A percentile compares a stretch with the other conserved stretches of the same genome.
Evolutionary conservation across 2,113 vertebrate genomes (phyloP).

Genomic region (Psilopogon haemacephalus): DNA sequence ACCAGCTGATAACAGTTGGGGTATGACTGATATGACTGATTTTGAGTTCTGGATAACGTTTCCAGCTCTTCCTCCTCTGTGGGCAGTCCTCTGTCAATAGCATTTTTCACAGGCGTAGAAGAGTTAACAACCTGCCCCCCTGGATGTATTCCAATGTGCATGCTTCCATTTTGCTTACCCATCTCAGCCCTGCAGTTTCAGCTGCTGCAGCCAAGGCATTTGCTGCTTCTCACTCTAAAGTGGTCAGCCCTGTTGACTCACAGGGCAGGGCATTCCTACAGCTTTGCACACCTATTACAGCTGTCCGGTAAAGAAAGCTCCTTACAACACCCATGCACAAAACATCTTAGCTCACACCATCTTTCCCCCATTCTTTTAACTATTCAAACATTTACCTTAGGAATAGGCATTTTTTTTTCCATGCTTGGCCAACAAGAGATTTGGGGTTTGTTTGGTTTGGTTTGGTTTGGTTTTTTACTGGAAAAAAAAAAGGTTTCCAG

Average conservation of each 20-base stretch:
- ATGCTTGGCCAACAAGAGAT: background rate
- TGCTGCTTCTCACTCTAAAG: background rate
- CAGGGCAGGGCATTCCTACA: background rate
- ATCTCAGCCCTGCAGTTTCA: background rate
- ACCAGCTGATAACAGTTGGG: background rate
- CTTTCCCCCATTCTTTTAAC: conserved; percentile 10
- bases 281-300: background rate
- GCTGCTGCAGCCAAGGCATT: background rate
- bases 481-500: conserved; percentile 4
- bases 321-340: background rate
- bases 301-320: conserved; percentile 11
- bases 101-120: background rate
- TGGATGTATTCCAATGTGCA: background rate
- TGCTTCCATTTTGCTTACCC: background rate
- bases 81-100: background rate
- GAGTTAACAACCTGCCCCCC: background rate
- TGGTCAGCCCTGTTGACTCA: background rate
- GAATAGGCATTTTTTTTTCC: conserved; percentile 43
- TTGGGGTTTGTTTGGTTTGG: background rate
- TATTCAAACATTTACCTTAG: conserved; percentile 37
- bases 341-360: background rate
- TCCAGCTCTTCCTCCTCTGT: background rate
- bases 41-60: background rate
- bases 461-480: background rate
- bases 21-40: background rate